These are phyloP conservation scores for Bettongia penicillata DNA, from an alignment of 2,113 vertebrate genomes.

Conservation along the genomic window DNA sequence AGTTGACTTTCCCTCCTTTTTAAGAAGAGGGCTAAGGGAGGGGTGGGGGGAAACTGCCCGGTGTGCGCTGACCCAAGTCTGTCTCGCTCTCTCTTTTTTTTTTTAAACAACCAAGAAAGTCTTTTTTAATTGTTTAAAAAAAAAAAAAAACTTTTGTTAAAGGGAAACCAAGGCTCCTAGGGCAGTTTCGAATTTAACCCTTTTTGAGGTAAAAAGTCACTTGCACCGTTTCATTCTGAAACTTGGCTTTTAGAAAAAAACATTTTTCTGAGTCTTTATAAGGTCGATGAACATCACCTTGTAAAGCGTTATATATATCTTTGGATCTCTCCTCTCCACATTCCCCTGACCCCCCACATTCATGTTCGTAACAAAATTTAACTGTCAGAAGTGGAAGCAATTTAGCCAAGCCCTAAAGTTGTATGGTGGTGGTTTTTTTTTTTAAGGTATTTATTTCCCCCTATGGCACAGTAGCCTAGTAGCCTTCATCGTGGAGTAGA, in stretches of 20 bases:
- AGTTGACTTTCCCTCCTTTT: slow-evolving; percentile 12
- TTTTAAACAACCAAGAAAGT: neutral
- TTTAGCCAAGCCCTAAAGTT: neutral
- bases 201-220: slow-evolving; percentile 62
- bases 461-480: neutral
- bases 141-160: slow-evolving; percentile 56
- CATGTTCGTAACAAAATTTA: neutral
- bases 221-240: slow-evolving; percentile 58
- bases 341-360: neutral
- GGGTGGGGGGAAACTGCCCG: neutral
- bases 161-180: slow-evolving; percentile 73
- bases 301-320: neutral
- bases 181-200: slow-evolving; percentile 77
- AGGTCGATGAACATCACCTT: neutral
- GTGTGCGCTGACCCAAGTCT: neutral
- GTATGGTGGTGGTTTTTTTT: neutral
- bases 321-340: neutral
- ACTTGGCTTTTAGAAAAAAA: slow-evolving; percentile 25
- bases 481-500: neutral
- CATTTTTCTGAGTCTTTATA: slow-evolving; percentile 1
- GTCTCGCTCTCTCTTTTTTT: neutral
- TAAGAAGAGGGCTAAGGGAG: neutral
- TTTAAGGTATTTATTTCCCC: neutral
- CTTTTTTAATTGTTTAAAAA: slow-evolving; percentile 55
- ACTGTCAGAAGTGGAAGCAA: neutral